Conservation (phyloP, 2,797 vertebrate genomes). For the Mallotus villosus region DNA sequence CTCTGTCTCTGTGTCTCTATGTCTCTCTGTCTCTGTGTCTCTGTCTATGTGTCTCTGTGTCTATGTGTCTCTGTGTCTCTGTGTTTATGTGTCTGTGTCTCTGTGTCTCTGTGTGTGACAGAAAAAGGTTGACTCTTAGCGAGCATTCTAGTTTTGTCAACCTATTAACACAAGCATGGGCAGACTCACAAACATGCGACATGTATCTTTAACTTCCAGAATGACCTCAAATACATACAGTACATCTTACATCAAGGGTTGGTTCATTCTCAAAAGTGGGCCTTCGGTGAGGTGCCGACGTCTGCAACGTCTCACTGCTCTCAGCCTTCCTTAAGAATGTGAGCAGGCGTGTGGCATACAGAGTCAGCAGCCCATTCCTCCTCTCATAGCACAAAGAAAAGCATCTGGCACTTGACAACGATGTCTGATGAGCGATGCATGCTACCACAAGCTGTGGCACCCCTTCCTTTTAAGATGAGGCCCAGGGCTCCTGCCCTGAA, state of each 20-base stretch:
- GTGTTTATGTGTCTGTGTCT: not conserved
- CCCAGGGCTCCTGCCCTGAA: conserved; percentile 62
- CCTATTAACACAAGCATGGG: not conserved
- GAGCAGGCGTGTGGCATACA: conserved; percentile 57
- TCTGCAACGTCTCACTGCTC: conserved; percentile 44
- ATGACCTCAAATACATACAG: not conserved
- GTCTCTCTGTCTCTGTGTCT: no score
- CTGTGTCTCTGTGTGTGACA: conserved; percentile 2
- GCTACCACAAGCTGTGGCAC: conserved; percentile 39
- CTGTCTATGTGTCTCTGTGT: not conserved
- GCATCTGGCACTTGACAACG: conserved; percentile 67
- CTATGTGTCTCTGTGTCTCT: not conserved
- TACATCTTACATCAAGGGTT: not conserved
- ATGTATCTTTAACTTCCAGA: not conserved
- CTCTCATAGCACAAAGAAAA: conserved; percentile 60
- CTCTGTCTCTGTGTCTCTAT: not conserved
- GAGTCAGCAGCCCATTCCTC: conserved; percentile 57
- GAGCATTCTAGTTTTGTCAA: not conserved
- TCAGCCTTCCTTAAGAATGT: conserved; percentile 61
- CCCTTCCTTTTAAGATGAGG: conserved; percentile 68
- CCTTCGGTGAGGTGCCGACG: conserved; percentile 1
- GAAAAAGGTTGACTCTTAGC: not conserved
- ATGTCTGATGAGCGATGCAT: conserved; percentile 51
- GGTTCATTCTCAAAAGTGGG: not conserved
- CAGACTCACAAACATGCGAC: not conserved